Percentiles rank a stretch among this genome's conserved stretches.
phyloP scores from a whole-genome alignment of 1,140 invertebrate genomes.

The Tetraneura akinire region DNA sequence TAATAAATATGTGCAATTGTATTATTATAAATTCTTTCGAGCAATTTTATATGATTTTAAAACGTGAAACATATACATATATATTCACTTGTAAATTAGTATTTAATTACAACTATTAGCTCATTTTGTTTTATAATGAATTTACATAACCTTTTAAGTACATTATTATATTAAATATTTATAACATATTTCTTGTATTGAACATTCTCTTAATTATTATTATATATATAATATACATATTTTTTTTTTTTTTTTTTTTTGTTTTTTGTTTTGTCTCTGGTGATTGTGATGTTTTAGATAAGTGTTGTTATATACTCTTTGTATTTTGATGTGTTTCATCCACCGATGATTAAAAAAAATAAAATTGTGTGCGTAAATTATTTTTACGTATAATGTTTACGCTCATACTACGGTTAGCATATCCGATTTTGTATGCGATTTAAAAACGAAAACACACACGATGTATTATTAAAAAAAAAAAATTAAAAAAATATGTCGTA shows the following conservation, averaged over 20 bases:
- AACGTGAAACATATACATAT: background rate
- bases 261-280: conserved; percentile 22
- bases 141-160: background rate
- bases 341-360: no score
- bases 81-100: background rate
- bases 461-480: conserved; percentile 6
- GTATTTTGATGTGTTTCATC: conserved; percentile 10
- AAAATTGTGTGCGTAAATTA: conserved; percentile 11
- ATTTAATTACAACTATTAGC: conserved; percentile 25
- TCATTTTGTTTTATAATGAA: conserved; percentile 30
- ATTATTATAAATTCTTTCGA: conserved; percentile 1
- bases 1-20: conserved; percentile 45
- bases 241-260: no score
- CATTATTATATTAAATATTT: background rate
- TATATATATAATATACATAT: no score
- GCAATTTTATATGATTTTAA: conserved; percentile 39
- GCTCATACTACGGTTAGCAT: background rate
- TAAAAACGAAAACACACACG: conserved; percentile 8
- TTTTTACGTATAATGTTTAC: background rate
- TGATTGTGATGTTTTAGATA: conserved; percentile 43
- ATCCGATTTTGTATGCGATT: conserved; percentile 22
- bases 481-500: no score
- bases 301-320: conserved; percentile 32
- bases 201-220: background rate
- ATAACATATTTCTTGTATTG: conserved; percentile 1